Evolutionary conservation across 2,888 invertebrate species (phyloP).

Genomic region (Timema cristinae): DNA sequence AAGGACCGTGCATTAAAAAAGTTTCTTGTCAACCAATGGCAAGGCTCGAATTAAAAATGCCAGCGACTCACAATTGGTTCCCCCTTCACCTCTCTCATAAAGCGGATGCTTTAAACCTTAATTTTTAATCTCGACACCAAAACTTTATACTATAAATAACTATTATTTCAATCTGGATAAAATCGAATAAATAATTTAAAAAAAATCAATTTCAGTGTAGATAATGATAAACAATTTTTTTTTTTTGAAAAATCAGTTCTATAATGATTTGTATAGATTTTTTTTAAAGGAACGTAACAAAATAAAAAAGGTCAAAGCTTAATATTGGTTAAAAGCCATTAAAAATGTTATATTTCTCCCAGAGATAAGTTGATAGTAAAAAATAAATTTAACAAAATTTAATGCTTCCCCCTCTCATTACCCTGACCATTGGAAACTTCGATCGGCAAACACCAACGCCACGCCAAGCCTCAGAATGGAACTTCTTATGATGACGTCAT

Average conservation of each 20-base stretch:
- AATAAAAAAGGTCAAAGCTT: neutral
- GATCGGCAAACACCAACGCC: conserved; percentile 28
- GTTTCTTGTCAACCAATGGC: conserved; percentile 14
- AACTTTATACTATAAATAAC: conserved; percentile 1
- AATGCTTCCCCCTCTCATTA: conserved; percentile 14
- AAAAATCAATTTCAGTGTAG: neutral
- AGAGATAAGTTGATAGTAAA: neutral
- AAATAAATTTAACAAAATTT: conserved; percentile 15
- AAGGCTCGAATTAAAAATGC: conserved; percentile 10
- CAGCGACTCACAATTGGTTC: neutral
- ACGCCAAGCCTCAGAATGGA: conserved; percentile 30
- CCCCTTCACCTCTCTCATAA: neutral
- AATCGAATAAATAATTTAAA: neutral
- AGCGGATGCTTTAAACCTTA: no score
- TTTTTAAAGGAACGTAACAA: neutral
- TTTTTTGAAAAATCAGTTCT: neutral
- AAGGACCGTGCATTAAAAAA: neutral
- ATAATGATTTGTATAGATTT: conserved; percentile 7
- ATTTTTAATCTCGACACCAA: conserved; percentile 13
- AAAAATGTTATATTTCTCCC: no score
- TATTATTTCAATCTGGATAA: neutral
- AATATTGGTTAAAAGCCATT: neutral
- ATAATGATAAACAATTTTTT: neutral
- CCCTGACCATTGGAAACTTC: conserved; percentile 16
- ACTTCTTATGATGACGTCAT: conserved; percentile 32